These are phyloP conservation scores for Agrochola lota DNA, from an alignment of 2,888 invertebrate genomes.

Conservation along the genomic window DNA sequence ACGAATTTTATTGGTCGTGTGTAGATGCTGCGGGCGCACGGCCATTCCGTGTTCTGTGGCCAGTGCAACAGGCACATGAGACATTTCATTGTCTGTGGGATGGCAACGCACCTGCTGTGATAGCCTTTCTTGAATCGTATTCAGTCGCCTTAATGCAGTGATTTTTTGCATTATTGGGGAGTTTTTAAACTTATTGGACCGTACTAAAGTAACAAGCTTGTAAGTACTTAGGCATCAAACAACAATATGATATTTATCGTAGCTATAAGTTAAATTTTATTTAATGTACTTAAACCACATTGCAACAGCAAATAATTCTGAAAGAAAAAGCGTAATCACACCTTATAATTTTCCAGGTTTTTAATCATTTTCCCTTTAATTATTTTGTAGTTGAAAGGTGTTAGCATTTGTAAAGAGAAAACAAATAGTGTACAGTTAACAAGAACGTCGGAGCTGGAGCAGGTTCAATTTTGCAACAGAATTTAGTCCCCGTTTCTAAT, in stretches of 20 bases:
- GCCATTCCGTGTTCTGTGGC: background rate
- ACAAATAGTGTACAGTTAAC: background rate
- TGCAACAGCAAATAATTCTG: background rate
- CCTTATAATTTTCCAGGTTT: background rate
- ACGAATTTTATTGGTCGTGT: background rate
- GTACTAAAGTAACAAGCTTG: background rate
- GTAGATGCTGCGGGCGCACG: background rate
- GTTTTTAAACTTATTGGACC: too few relatives aligned
- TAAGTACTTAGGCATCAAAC: too few relatives aligned
- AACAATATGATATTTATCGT: too few relatives aligned
- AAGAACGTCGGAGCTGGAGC: background rate
- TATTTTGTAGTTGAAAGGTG: slow-evolving; percentile 11
- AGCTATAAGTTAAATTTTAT: too few relatives aligned
- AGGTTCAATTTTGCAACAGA: slow-evolving; percentile 14
- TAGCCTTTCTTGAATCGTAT: too few relatives aligned
- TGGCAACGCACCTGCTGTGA: too few relatives aligned
- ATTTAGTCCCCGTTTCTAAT: background rate
- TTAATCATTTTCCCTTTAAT: background rate
- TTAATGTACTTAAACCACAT: background rate
- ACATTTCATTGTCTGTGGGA: too few relatives aligned
- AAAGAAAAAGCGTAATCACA: background rate
- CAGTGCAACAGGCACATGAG: background rate
- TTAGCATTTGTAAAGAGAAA: slow-evolving; percentile 8
- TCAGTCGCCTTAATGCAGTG: too few relatives aligned
- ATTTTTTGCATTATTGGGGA: too few relatives aligned